Conservation (phyloP, 37 sponge, comb jelly and placozoan species). For the Haliclona indistincta region DNA sequence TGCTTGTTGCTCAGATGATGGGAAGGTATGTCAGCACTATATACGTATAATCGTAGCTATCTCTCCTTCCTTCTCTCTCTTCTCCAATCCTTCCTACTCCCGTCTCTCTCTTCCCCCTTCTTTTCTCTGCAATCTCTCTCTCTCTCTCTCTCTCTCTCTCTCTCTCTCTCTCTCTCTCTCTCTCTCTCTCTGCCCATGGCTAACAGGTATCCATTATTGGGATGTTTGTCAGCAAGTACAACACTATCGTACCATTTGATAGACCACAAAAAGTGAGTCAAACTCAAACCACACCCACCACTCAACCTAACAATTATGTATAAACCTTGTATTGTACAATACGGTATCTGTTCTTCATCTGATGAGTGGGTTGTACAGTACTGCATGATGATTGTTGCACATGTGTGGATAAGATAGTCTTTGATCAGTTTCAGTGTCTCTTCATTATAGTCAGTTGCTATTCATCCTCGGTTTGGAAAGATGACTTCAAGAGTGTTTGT, state of each 20-base stretch:
- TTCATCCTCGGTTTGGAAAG: slow-evolving; percentile 79
- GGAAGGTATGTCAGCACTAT: too few relatives aligned
- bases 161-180: slow-evolving; percentile 53
- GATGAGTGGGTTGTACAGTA: too few relatives aligned
- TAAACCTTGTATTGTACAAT: neutral
- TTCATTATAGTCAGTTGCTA: slow-evolving; percentile 62
- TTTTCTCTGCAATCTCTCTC: too few relatives aligned
- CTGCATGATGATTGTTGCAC: too few relatives aligned
- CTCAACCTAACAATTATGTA: neutral
- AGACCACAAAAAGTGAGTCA: slow-evolving; percentile 54
- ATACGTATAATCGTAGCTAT: too few relatives aligned
- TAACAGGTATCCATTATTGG: slow-evolving; percentile 78
- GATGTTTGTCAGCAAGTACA: slow-evolving; percentile 74
- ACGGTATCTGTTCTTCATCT: neutral
- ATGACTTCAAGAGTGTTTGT: slow-evolving; percentile 54
- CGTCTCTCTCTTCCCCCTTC: slow-evolving; percentile 28
- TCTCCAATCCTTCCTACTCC: too few relatives aligned
- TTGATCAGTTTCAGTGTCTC: too few relatives aligned
- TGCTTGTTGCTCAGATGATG: slow-evolving; percentile 90
- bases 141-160: slow-evolving; percentile 27
- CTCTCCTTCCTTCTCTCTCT: too few relatives aligned
- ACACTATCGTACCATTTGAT: slow-evolving; percentile 51
- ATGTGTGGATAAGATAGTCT: too few relatives aligned
- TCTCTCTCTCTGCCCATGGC: slow-evolving; percentile 41
- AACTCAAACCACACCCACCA: neutral